Conservation (phyloP, 2,797 vertebrate genomes). For the Anguilla pacifica region DNA sequence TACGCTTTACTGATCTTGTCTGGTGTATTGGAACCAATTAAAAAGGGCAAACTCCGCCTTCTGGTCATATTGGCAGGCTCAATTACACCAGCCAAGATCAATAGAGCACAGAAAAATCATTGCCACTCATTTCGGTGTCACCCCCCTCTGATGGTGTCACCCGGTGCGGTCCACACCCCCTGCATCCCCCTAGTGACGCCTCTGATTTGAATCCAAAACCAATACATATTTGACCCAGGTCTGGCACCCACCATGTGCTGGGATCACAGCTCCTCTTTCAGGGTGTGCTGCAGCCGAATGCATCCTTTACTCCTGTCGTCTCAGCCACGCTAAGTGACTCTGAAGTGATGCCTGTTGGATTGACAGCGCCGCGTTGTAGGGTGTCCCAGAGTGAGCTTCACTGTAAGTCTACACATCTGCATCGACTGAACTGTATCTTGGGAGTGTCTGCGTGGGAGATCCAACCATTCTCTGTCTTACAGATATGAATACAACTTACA, state of each 20-base stretch:
- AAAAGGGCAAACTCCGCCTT: too few relatives aligned
- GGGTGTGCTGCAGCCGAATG: slow-evolving; percentile 43
- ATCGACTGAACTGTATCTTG: slow-evolving; percentile 59
- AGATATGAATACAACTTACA: neutral
- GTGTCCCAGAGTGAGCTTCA: slow-evolving; percentile 56
- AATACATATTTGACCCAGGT: too few relatives aligned
- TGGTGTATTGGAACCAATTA: too few relatives aligned
- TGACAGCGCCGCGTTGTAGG: slow-evolving; percentile 63
- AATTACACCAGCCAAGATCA: too few relatives aligned
- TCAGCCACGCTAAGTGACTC: slow-evolving; percentile 55
- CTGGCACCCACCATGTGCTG: slow-evolving; percentile 47
- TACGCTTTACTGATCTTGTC: too few relatives aligned
- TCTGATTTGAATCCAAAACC: too few relatives aligned
- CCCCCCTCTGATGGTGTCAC: too few relatives aligned
- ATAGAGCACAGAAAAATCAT: too few relatives aligned
- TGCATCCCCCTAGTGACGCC: too few relatives aligned
- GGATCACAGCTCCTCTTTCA: slow-evolving; percentile 2
- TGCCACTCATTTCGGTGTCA: too few relatives aligned
- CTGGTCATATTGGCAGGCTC: too few relatives aligned
- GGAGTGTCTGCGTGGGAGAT: slow-evolving; percentile 33
- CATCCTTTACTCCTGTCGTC: slow-evolving; percentile 50
- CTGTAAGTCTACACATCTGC: slow-evolving; percentile 53
- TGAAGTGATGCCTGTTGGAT: slow-evolving; percentile 62
- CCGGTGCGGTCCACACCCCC: too few relatives aligned
- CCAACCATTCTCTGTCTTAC: slow-evolving; percentile 22